Conservation (phyloP, 2,113 vertebrate species). For the Mormoops blainvillei region DNA sequence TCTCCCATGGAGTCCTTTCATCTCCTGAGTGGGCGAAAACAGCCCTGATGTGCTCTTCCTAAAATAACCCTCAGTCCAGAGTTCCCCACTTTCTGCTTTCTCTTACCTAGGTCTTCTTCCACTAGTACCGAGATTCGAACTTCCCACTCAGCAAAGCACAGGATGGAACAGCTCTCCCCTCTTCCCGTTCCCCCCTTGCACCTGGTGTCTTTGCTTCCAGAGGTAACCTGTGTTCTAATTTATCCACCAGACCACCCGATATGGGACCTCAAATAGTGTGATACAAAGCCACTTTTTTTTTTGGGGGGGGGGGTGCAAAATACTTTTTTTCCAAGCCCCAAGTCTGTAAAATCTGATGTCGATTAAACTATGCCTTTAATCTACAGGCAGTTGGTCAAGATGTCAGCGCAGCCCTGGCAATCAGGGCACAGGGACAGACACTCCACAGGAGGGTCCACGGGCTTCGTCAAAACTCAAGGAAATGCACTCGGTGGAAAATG, state of each 20-base stretch:
- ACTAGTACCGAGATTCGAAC: background rate
- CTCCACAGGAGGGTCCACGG: background rate
- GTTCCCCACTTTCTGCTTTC: background rate
- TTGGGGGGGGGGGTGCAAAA: too few relatives aligned
- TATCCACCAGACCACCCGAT: background rate
- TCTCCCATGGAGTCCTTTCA: background rate
- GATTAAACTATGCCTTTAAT: conserved; percentile 15
- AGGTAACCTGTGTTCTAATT: background rate
- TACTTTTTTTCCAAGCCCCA: background rate
- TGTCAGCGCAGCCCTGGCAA: background rate
- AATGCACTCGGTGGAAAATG: conserved; percentile 29
- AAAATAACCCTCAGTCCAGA: background rate
- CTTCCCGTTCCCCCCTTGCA: background rate
- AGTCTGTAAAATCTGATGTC: background rate
- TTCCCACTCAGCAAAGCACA: background rate
- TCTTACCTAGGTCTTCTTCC: background rate
- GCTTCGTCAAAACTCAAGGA: conserved; percentile 5
- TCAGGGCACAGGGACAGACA: background rate
- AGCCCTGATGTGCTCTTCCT: background rate
- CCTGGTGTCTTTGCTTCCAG: accelerated
- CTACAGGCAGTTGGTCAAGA: conserved; percentile 1
- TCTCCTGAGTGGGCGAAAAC: background rate
- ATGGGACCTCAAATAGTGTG: accelerated
- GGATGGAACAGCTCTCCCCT: too few relatives aligned
- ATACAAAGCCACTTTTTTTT: background rate